phyloP scores from a whole-genome alignment of 2,888 invertebrate species.

The Pristionchus maxplancki region DNA sequence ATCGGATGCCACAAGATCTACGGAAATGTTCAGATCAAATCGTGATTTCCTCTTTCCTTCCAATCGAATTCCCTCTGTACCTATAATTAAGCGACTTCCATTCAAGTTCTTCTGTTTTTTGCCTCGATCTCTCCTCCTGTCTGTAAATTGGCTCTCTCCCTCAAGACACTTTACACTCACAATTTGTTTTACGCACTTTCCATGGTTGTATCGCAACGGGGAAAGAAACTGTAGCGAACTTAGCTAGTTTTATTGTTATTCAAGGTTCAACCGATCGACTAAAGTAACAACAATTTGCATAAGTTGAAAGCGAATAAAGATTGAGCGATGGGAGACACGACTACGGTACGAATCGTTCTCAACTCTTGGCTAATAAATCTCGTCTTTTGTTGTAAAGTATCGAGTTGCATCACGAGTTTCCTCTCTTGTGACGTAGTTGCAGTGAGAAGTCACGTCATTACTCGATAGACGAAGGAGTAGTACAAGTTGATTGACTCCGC shows the following conservation, averaged over 20 bases:
- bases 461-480: conserved; percentile 36
- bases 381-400: not conserved
- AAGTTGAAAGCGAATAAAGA: not conserved
- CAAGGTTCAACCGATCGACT: not conserved
- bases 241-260: not conserved
- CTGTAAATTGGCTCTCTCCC: not conserved
- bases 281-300: not conserved
- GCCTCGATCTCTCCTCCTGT: conserved; percentile 4
- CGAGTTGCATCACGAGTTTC: not conserved
- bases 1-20: conserved; percentile 77
- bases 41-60: not conserved
- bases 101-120: conserved; percentile 35
- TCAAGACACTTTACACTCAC: not conserved
- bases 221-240: not conserved
- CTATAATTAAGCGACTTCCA: conserved; percentile 34
- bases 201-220: not conserved
- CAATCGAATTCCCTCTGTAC: not conserved
- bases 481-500: conserved; percentile 35
- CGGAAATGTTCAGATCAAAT: conserved; percentile 73
- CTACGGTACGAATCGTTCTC: no score
- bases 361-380: not conserved
- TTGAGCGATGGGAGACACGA: not conserved
- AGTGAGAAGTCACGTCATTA: conserved; percentile 43
- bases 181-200: conserved; percentile 42
- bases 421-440: conserved; percentile 26